A percentile compares a stretch with the other conserved stretches of the same genome.
Conservation (phyloP, 1,140 invertebrate genomes). For the Grapholita molesta region DNA sequence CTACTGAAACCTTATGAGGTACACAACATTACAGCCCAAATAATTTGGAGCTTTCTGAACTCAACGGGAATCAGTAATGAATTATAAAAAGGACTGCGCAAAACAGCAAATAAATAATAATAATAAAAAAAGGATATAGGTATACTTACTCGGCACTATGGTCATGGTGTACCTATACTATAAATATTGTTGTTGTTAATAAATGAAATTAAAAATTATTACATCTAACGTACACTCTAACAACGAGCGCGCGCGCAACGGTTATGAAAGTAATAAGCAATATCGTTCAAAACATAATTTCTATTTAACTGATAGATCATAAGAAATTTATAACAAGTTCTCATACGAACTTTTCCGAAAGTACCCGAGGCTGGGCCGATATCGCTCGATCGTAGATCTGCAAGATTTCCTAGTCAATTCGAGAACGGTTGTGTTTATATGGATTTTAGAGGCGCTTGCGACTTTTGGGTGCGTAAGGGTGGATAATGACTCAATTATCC, state of each 20-base stretch:
- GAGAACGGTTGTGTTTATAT: background rate
- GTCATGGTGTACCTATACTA: no score
- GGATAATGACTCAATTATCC: slow-evolving; percentile 75
- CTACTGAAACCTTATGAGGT: no score
- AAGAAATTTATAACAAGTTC: slow-evolving; percentile 14
- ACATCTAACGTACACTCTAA: no score
- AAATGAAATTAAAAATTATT: no score
- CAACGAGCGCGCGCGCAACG: background rate
- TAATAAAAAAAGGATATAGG: no score
- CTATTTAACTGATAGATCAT: slow-evolving; percentile 16
- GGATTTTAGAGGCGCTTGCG: background rate
- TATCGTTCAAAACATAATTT: slow-evolving; percentile 9
- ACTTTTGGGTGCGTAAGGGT: slow-evolving; percentile 29
- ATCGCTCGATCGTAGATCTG: slow-evolving; percentile 11
- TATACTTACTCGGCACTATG: no score
- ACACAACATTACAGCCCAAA: no score
- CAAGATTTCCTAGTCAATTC: background rate
- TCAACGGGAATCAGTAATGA: no score
- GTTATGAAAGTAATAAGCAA: slow-evolving; percentile 5
- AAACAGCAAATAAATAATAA: no score
- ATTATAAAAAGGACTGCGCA: no score
- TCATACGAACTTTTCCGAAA: slow-evolving; percentile 9
- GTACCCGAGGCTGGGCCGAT: background rate
- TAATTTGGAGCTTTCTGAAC: no score
- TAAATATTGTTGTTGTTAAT: no score